Evolutionary conservation across 2,797 vertebrate genomes (phyloP).

Genomic region (Xenopus petersii): DNA sequence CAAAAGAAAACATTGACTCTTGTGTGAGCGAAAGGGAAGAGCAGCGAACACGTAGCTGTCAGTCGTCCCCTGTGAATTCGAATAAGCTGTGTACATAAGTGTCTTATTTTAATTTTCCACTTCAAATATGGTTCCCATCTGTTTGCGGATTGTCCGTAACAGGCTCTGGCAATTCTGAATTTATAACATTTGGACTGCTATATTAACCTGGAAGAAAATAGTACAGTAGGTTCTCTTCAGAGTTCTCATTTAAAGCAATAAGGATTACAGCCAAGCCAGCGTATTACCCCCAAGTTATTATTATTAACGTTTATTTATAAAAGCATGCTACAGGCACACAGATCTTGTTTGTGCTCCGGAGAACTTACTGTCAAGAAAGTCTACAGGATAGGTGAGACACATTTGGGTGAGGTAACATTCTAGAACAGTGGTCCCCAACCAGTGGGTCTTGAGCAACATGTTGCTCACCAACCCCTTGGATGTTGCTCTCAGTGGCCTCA

Average conservation of each 20-base stretch:
- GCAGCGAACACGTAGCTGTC: conserved; percentile 1
- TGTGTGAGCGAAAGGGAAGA: conserved; percentile 1
- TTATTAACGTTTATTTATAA: neutral
- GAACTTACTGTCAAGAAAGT: too few relatives aligned
- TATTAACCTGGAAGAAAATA: neutral
- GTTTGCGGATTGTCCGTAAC: conserved; percentile 6
- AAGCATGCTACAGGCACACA: neutral
- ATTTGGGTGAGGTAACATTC: too few relatives aligned
- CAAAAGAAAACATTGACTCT: conserved; percentile 22
- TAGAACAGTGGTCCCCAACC: too few relatives aligned
- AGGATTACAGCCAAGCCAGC: neutral
- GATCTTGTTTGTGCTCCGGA: too few relatives aligned
- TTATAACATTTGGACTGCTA: neutral
- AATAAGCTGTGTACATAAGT: conserved; percentile 10
- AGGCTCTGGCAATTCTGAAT: neutral
- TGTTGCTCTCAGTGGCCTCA: too few relatives aligned
- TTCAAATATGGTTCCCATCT: conserved; percentile 22
- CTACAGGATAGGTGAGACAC: too few relatives aligned
- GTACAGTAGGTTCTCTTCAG: neutral
- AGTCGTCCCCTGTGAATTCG: conserved; percentile 11
- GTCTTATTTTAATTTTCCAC: conserved; percentile 4
- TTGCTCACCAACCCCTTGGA: too few relatives aligned
- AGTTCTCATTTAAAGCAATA: neutral
- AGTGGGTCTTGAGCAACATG: too few relatives aligned
- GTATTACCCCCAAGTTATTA: too few relatives aligned